phyloP scores from a whole-genome alignment of 2,888 invertebrate genomes.

The Drosophila mettleri region DNA sequence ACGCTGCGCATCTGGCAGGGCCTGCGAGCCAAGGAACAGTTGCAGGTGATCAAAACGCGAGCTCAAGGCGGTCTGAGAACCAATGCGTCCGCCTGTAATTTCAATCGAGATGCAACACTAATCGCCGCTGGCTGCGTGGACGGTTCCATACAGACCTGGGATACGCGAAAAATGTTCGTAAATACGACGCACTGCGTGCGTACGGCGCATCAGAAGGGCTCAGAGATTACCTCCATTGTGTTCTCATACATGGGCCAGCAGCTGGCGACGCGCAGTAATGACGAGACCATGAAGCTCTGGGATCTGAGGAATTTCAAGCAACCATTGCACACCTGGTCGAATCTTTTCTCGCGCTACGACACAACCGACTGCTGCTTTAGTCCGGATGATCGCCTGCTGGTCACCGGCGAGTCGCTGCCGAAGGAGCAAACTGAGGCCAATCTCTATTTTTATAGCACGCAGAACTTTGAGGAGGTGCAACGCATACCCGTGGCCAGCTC shows the following conservation, averaged over 20 bases:
- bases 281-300: constrained; percentile 98
- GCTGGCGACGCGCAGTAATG: constrained; percentile 93
- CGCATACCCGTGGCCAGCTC: constrained; percentile 92
- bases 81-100: constrained; percentile 93
- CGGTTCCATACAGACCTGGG: constrained; percentile 96
- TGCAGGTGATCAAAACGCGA: constrained; percentile 93
- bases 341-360: constrained; percentile 93
- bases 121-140: constrained; percentile 97
- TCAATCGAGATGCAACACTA: constrained; percentile 93
- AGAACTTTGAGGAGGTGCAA: constrained; percentile 90
- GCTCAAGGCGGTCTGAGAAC: constrained; percentile 94
- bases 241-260: constrained; percentile 93
- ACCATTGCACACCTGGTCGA: constrained; percentile 89
- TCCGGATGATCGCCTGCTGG: constrained; percentile 95
- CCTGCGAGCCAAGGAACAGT: constrained; percentile 91
- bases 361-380: constrained; percentile 91
- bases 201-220: constrained; percentile 91
- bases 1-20: constrained; percentile 97
- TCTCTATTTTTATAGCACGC: constrained; percentile 92
- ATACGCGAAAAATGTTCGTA: constrained; percentile 95
- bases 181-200: constrained; percentile 92
- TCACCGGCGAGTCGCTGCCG: constrained; percentile 94
- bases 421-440: constrained; percentile 89
- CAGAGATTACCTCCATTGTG: constrained; percentile 92
- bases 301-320: constrained; percentile 93